Base-by-base conservation (phyloP, 2,888 invertebrate species). In the Ornithoptera alexandrae region DNA sequence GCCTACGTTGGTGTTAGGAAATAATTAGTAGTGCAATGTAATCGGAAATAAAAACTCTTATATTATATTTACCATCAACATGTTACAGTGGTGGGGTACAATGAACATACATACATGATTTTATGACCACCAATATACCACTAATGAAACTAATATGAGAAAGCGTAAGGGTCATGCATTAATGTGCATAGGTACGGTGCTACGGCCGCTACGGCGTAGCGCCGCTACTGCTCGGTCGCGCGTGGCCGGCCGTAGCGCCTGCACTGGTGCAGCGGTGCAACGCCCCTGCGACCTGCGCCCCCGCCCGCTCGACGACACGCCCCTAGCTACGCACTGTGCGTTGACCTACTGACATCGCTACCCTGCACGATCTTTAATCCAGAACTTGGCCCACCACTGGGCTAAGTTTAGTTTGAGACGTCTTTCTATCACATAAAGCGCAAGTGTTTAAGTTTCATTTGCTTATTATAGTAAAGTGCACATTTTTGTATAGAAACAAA, bases 311-410 rank as follows among this genome's bases (percentile, higher is more conserved):
- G 78, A 74, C 78, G 77, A 75, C 78, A 79, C 81, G 77, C 79
- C 80, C 75, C 79, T 75, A 79, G 75, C 81, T 86, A 89, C 92
- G 92, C 92, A 89, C 90, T 87, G 89, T 90, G 90, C 90, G 88
- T 88, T 88, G 92, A 92, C 91, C 92, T 88, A 92, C 89, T 92
- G 90, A 90, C 90, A 90, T 83, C 84, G 82, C 78, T 80, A 83
- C 84, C 86, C 88, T 88, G 88, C 85, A 89, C 92, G 93, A 90
- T 90, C 89, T 90, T 89, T 90, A 87, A 89, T 87, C 87, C 84
- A 84, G 78, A 87, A 83, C 80, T 80, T 84, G 81, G 76, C 80
- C 77, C 83, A 84, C 76, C 80, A 77, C 70, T 73, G 74, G 78
- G 74, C 74, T 72, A 77, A 77, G 78, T 74, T 76, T 76, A 78